A percentile compares a stretch with the other conserved stretches of the same genome.
Conservation (phyloP, 2,888 invertebrate genomes). For the Antheraea assamensis region DNA sequence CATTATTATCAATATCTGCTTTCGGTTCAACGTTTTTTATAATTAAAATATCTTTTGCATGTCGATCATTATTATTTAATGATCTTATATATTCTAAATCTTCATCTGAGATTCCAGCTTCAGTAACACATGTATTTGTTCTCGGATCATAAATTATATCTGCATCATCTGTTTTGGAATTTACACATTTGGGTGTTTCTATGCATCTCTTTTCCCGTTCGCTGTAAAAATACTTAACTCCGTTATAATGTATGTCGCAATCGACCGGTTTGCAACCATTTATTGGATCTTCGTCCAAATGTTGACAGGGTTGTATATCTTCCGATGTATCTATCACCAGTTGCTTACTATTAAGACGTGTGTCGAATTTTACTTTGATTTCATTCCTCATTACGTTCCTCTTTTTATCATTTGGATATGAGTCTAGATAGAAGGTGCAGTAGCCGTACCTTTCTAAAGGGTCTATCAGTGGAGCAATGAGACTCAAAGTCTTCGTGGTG, state of each 20-base stretch:
- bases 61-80: slow-evolving; percentile 35
- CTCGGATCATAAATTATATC: slow-evolving; percentile 51
- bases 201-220: slow-evolving; percentile 49
- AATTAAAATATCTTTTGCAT: slow-evolving; percentile 52
- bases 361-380: slow-evolving; percentile 61
- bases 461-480: slow-evolving; percentile 60
- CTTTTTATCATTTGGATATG: slow-evolving; percentile 44
- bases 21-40: slow-evolving; percentile 36
- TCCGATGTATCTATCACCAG: slow-evolving; percentile 29
- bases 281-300: slow-evolving; percentile 60
- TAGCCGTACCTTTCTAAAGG: slow-evolving; percentile 58
- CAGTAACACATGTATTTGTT: slow-evolving; percentile 52
- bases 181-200: slow-evolving; percentile 46
- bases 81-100: slow-evolving; percentile 57
- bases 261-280: slow-evolving; percentile 64
- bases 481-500: slow-evolving; percentile 43
- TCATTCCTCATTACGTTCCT: slow-evolving; percentile 48
- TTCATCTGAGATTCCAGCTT: slow-evolving; percentile 40
- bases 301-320: slow-evolving; percentile 43
- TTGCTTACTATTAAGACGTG: slow-evolving; percentile 40
- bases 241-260: slow-evolving; percentile 66
- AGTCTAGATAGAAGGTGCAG: slow-evolving; percentile 59
- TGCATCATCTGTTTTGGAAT: slow-evolving; percentile 31
- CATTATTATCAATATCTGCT: neutral
- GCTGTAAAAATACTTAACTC: slow-evolving; percentile 47